Percentiles rank a stretch among this genome's conserved stretches.
Evolutionary conservation across 2,797 vertebrate species (phyloP).

Genomic region (Heteromormyrus szaboi): DNA sequence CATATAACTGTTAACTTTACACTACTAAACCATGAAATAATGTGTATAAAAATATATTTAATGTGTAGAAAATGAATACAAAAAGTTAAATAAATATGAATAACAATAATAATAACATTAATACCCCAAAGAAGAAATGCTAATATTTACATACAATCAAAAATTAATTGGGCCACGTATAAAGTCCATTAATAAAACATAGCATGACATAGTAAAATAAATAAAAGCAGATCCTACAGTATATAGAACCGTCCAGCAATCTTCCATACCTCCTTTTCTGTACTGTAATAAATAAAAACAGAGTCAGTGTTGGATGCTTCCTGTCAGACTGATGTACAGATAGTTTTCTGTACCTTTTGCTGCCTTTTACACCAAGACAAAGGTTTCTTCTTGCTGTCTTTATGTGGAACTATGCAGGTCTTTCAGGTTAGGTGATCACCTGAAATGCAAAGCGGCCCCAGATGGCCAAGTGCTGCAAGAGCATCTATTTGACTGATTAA

Average conservation of each 20-base stretch:
- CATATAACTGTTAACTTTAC: background rate
- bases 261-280: background rate
- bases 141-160: conserved; percentile 20
- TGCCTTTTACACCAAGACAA: background rate
- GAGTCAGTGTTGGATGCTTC: background rate
- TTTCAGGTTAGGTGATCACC: background rate
- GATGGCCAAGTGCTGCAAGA: background rate
- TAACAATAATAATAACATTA: background rate
- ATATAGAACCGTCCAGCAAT: background rate
- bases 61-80: conserved; percentile 19
- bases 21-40: background rate
- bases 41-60: conserved; percentile 25
- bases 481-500: background rate
- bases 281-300: background rate
- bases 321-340: background rate
- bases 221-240: background rate
- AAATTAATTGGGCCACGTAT: background rate
- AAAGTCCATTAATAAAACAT: conserved; percentile 1
- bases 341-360: background rate
- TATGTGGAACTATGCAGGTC: background rate
- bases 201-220: background rate
- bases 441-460: background rate
- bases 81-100: conserved; percentile 21
- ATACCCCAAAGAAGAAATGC: conserved; percentile 8
- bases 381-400: background rate